Conservation (phyloP, 2,113 vertebrate species). For the Xenopus tropicalis region DNA sequence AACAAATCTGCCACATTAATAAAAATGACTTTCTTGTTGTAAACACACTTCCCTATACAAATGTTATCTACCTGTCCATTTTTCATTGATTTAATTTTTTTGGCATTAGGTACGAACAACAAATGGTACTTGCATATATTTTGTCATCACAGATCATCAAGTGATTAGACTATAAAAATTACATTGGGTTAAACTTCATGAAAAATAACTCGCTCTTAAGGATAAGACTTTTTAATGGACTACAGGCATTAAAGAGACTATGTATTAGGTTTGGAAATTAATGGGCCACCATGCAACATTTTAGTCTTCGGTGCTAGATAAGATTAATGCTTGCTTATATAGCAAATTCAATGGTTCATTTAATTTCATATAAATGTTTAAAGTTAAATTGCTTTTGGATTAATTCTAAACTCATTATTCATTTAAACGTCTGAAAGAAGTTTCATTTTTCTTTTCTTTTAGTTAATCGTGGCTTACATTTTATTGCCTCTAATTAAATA, state of each 20-base stretch:
- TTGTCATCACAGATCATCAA: constrained; percentile 63
- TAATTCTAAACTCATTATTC: constrained; percentile 80
- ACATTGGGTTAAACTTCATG: constrained; percentile 65
- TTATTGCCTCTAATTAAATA: constrained; percentile 60
- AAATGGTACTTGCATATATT: constrained; percentile 47
- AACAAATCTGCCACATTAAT: too few species aligned
- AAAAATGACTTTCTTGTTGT: too few species aligned
- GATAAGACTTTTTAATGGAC: constrained; percentile 75
- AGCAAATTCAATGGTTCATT: constrained; percentile 85
- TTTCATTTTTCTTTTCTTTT: constrained; percentile 76
- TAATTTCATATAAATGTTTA: constrained; percentile 84
- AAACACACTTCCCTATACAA: too few species aligned
- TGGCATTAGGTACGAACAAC: not conserved
- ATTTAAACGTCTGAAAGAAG: constrained; percentile 74
- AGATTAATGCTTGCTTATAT: constrained; percentile 85
- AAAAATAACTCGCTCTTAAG: constrained; percentile 68
- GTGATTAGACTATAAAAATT: constrained; percentile 62
- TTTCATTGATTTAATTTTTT: not conserved
- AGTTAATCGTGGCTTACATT: constrained; percentile 69
- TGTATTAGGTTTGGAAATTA: constrained; percentile 76
- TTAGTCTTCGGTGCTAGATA: constrained; percentile 72
- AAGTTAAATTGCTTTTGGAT: constrained; percentile 84
- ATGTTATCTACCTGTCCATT: too few species aligned
- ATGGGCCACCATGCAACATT: constrained; percentile 75
- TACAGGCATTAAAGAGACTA: constrained; percentile 72